Evolutionary conservation across 1,140 invertebrate genomes (phyloP).

Genomic region (Leptinotarsa lineolata): DNA sequence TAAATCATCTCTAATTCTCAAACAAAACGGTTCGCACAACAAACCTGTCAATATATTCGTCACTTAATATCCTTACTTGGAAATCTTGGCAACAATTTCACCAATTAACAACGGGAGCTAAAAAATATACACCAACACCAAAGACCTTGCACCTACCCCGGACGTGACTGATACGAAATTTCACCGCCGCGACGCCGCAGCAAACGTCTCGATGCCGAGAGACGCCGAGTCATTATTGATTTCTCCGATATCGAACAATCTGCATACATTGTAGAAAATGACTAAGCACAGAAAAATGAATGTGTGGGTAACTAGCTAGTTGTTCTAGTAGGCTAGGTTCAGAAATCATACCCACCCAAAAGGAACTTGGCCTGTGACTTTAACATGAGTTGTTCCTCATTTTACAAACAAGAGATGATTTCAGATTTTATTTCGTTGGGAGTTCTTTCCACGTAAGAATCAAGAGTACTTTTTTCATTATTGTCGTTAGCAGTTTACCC

Average conservation of each 20-base stretch:
- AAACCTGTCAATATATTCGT: not conserved
- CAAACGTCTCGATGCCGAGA: conserved; percentile 12
- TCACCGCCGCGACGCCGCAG: not conserved
- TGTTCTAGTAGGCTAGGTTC: too few relatives aligned
- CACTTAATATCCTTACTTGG: not conserved
- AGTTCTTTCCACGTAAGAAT: too few relatives aligned
- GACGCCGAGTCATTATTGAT: conserved; percentile 11
- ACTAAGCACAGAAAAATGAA: too few relatives aligned
- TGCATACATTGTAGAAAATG: not conserved
- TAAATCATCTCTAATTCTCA: too few relatives aligned
- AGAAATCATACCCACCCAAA: too few relatives aligned
- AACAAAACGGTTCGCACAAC: not conserved
- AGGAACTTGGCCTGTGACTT: too few relatives aligned
- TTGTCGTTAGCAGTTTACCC: too few relatives aligned
- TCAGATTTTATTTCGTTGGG: too few relatives aligned
- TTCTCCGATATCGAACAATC: conserved; percentile 3
- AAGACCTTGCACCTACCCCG: not conserved
- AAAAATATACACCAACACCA: not conserved
- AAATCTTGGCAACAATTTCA: not conserved
- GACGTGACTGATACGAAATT: not conserved
- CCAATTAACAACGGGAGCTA: not conserved
- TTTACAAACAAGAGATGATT: too few relatives aligned
- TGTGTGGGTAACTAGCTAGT: too few relatives aligned
- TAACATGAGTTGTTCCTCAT: too few relatives aligned
- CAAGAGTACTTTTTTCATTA: too few relatives aligned